Evolutionary conservation across 2,888 invertebrate genomes (phyloP), one percentile per base, ranked within the genome.

Genomic region (Phorcus lineatus): DNA sequence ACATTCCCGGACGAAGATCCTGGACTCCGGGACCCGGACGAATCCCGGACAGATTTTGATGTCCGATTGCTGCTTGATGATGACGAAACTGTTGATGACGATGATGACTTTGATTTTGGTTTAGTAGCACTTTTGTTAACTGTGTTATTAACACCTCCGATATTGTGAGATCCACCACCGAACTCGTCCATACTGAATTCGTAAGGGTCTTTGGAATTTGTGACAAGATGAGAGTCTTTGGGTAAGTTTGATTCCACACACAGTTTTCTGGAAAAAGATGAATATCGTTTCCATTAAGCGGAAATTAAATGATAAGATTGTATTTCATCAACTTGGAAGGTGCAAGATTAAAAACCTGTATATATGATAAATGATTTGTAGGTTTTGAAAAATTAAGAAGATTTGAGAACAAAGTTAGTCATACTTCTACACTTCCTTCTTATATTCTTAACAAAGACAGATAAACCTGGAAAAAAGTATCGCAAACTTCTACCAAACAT

Each of bases 231-330:
- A 36, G 88, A 83, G 54, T 91, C 91, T 74, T 90, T 89, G 16
- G 91, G 91, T 74, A 92, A 84, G 74, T 91, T 90, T 2, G 91
- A 90, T 83, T 91, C 92, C 47, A 92, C 89, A 89, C 92, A 92
- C 74, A 91, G 83, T 88, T 92, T 92, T 81, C 92, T 92, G 88
- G 13, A 88, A 88, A 47, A 47, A 6, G 36, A 13, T 11, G 11
- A 47, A 11, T 6, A 13, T 11, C 1, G 47, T 47, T 47, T 47
- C 47, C 4, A 47, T 47, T 1, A 47, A 11, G 47, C 11, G 47
- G 13, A 47, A 47, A 47, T 6, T 47, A 4, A 47, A 47, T 13
- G 13, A 47, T 11, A 11, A 11, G 13, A 47, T 36, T 36, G 36
- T 7, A 36, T 3, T 6, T 7, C 3, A 47, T 47, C 47, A 47